Base-by-base conservation (phyloP, 2,888 invertebrate genomes). In the Oxycera nigricornis region DNA sequence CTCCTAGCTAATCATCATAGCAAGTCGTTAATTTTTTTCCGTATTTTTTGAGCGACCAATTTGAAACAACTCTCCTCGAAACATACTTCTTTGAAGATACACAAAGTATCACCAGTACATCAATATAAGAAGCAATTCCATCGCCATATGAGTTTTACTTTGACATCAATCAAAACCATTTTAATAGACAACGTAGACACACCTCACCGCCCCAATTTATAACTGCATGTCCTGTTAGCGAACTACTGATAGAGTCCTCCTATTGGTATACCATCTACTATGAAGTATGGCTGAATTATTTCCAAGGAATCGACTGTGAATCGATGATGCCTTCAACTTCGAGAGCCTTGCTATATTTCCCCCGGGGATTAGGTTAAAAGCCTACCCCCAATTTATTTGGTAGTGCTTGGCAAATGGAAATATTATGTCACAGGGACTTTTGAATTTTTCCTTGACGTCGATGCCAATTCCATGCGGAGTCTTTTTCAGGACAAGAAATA, bases 361-460 rank as follows among this genome's bases (percentile, higher is more conserved):
- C 35, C 70, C 20, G 22, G 46, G 70, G 70, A 70, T 70, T 70
- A 70, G 55, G 70, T 52, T 55, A 70, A 70, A 70, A 52, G 52
- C 55, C 52, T 31, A 68, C 20, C 20, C 52, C 55, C 52, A 70
- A 70, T 70, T 70, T 70, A 70, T 70, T 70, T 70, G n/a, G 30
- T 30, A 46, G 30, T 20, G 39, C 52, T 31, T 50, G 11, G 70
- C 68, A 70, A 70, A 70, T 70, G 70, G 70, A 70, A 70, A 70
- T 70, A 70, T 70, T 70, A 70, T 70, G 70, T 70, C 70, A 70
- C 70, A 52, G 14, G 52, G 52, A 52, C 35, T 70, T 70, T 55
- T 31, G 35, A 52, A 70, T 55, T 22, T 70, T 70, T 39, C 20
- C 1, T 17, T 70, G 31, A 70, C 31, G 28, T n/a, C 22, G 52